These are phyloP conservation scores for Anabas testudineus DNA, from an alignment of 2,797 vertebrate species.

Conservation along the genomic window DNA sequence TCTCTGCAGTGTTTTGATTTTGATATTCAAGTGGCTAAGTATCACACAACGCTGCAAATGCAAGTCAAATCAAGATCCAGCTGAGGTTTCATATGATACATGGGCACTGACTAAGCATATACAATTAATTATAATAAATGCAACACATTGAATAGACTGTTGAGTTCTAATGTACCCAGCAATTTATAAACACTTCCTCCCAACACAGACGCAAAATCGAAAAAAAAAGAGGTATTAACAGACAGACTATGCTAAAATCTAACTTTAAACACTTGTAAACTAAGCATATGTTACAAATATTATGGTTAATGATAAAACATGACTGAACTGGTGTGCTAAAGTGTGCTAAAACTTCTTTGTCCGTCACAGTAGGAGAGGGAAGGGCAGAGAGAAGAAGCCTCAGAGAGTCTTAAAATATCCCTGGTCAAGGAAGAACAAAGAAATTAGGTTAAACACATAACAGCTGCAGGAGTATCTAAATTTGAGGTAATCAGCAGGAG, in stretches of 20 bases:
- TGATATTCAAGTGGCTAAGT: no score
- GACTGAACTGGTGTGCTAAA: constrained; percentile 4
- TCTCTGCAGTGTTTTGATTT: no score
- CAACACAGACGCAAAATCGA: background rate
- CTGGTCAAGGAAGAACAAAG: constrained; percentile 37
- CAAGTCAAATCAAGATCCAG: background rate
- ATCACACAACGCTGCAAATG: background rate
- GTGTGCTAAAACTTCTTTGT: constrained; percentile 2
- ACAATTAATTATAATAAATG: background rate
- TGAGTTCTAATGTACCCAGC: no score
- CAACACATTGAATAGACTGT: background rate
- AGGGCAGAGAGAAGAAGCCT: background rate
- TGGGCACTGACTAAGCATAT: background rate
- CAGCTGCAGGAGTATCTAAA: constrained; percentile 21
- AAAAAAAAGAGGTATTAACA: background rate
- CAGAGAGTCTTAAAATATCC: constrained; percentile 24
- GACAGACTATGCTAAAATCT: background rate
- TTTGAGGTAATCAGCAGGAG: constrained; percentile 16
- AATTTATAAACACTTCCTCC: no score
- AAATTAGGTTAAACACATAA: constrained; percentile 42
- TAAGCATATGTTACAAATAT: background rate
- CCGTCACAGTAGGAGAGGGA: constrained; percentile 24
- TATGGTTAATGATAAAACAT: background rate
- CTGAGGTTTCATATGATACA: no score
- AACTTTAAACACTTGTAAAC: background rate